phyloP scores from a whole-genome alignment of 1,140 invertebrate genomes.

The Saccostrea cuccullata region DNA sequence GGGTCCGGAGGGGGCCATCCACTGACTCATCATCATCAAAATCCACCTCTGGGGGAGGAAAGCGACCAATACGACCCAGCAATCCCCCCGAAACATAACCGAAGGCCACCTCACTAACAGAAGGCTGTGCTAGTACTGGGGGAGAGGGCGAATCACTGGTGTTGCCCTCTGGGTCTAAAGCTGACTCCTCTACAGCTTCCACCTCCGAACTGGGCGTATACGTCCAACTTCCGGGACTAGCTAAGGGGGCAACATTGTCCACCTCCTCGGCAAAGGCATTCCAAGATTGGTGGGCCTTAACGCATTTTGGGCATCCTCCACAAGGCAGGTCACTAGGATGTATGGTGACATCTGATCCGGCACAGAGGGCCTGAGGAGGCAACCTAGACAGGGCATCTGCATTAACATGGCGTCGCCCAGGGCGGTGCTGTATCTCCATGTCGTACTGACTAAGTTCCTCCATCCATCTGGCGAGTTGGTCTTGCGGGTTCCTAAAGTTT shows the following conservation, averaged over 20 bases:
- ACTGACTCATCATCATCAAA: not conserved
- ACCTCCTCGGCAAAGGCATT: not conserved
- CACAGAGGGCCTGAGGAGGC: not conserved
- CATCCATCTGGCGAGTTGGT: not conserved
- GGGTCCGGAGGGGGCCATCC: not conserved
- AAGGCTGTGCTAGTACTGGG: not conserved
- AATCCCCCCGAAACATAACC: not conserved
- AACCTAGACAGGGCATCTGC: not conserved
- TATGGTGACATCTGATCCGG: not conserved
- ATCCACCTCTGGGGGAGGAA: not conserved
- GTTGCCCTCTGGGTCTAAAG: not conserved
- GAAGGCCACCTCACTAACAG: not conserved
- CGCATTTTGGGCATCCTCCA: not conserved
- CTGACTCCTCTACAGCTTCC: not conserved
- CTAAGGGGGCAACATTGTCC: not conserved
- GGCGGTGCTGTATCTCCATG: constrained; percentile 32
- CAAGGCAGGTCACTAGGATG: not conserved
- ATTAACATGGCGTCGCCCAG: not conserved
- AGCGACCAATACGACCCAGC: not conserved
- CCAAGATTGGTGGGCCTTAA: not conserved
- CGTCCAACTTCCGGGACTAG: not conserved
- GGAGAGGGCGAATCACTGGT: no score
- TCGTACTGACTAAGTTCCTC: constrained; percentile 16
- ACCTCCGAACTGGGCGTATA: not conserved
- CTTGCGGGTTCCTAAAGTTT: constrained; percentile 19